A percentile compares a stretch with the other conserved stretches of the same genome.
These are phyloP conservation scores for Eledona agricola DNA, from an alignment of 2,888 invertebrate genomes.

Conservation along the genomic window DNA sequence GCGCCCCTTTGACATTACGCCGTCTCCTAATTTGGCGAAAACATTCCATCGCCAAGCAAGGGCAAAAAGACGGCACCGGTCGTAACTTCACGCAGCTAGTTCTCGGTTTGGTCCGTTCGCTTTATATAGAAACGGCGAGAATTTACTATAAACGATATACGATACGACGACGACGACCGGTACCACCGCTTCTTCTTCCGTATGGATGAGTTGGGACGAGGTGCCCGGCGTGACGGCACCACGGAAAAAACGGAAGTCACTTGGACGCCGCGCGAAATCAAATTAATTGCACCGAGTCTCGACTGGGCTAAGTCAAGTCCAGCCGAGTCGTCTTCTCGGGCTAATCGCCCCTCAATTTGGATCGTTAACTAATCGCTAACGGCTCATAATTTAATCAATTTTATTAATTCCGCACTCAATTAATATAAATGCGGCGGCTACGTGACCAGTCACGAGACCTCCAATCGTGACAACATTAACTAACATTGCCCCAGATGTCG, in stretches of 20 bases:
- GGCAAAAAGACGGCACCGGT: constrained; percentile 11
- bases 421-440: too few relatives aligned
- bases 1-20: constrained; percentile 6
- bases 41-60: constrained; percentile 15
- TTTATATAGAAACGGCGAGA: constrained; percentile 17
- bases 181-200: constrained; percentile 5
- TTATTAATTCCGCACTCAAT: constrained; percentile 14
- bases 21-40: constrained; percentile 16
- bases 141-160: constrained; percentile 14
- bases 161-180: constrained; percentile 1
- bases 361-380: too few relatives aligned
- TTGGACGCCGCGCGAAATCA: too few relatives aligned
- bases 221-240: too few relatives aligned
- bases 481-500: constrained; percentile 23
- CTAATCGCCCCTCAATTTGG: too few relatives aligned
- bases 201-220: not conserved
- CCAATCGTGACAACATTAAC: constrained; percentile 24
- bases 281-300: too few relatives aligned
- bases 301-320: too few relatives aligned
- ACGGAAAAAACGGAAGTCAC: too few relatives aligned
- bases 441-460: constrained; percentile 26
- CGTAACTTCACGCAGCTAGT: constrained; percentile 5
- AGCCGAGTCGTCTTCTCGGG: too few relatives aligned
- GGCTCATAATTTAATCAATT: too few relatives aligned
- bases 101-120: constrained; percentile 9